phyloP scores from a whole-genome alignment of 1,140 invertebrate species.

The Drosophila punjabiensis region DNA sequence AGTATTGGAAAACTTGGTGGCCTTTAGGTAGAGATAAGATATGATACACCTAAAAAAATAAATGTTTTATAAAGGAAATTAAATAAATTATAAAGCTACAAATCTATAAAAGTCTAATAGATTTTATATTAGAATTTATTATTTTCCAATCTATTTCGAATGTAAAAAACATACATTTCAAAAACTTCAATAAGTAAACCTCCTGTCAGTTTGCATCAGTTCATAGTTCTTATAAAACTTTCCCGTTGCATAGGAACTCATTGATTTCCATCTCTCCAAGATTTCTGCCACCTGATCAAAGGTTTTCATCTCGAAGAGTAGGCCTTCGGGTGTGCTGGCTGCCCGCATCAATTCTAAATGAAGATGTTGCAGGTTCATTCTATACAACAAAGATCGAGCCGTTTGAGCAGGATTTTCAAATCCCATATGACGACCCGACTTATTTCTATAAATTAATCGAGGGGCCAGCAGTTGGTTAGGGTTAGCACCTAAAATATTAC shows the following conservation, averaged over 20 bases:
- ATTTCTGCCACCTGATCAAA: neutral
- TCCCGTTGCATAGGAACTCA: too few species aligned
- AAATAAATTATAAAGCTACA: neutral
- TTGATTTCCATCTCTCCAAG: neutral
- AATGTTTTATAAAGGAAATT: neutral
- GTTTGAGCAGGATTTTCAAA: neutral
- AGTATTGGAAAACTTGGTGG: constrained; percentile 25
- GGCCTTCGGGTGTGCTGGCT: neutral
- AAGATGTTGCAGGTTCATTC: neutral
- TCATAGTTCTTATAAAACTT: neutral
- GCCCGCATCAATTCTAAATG: neutral
- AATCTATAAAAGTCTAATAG: too few species aligned
- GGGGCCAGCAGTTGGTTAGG: too few species aligned
- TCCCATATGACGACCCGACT: neutral
- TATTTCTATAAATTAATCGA: neutral
- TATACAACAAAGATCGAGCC: neutral
- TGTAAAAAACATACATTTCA: too few species aligned
- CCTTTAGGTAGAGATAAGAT: constrained; percentile 29
- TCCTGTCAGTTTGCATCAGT: neutral
- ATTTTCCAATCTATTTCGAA: too few species aligned
- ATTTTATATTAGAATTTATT: too few species aligned
- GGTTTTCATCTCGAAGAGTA: neutral
- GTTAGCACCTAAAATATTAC: neutral
- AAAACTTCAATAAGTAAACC: too few species aligned
- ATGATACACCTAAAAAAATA: neutral